Evolutionary conservation across 1,140 invertebrate genomes (phyloP).

Genomic region (Drosophila hydei): DNA sequence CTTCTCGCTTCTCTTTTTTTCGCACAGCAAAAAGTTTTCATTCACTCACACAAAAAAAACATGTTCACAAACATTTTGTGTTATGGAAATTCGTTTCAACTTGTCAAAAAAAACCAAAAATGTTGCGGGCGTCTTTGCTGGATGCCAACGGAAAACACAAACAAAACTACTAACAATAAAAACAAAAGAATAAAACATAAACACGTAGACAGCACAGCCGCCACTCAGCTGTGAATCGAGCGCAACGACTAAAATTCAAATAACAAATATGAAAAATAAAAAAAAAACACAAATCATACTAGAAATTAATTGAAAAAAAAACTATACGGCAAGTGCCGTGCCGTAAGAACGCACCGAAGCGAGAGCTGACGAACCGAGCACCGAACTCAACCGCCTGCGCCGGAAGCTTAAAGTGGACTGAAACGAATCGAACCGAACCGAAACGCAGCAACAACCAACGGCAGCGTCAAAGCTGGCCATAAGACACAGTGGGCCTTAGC

Average conservation of each 20-base stretch:
- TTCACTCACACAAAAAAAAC: conserved; percentile 30
- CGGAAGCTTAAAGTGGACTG: conserved; percentile 76
- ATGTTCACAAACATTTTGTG: conserved; percentile 8
- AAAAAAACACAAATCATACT: conserved; percentile 1
- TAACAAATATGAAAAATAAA: conserved; percentile 8
- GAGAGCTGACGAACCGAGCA: conserved; percentile 41
- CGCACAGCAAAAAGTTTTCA: conserved; percentile 49
- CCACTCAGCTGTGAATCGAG: conserved; percentile 57
- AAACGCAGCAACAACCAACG: conserved; percentile 52
- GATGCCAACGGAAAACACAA: conserved; percentile 13
- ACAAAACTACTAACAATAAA: conserved; percentile 25
- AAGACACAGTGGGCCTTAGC: conserved; percentile 30
- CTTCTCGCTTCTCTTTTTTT: conserved; percentile 30
- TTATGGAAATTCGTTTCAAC: conserved; percentile 11
- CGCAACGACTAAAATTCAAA: conserved; percentile 24
- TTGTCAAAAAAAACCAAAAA: conserved; percentile 4
- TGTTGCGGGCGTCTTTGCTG: conserved; percentile 17
- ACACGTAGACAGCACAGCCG: conserved; percentile 29
- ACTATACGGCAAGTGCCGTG: conserved; percentile 19
- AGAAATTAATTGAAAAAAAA: conserved; percentile 8
- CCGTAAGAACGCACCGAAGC: conserved; percentile 41
- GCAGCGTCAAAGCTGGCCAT: conserved; percentile 39
- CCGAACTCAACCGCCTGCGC: conserved; percentile 73
- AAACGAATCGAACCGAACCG: conserved; percentile 69
- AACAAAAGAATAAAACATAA: conserved; percentile 15